A percentile compares a stretch with the other conserved stretches of the same genome.
These are phyloP conservation scores for Brienomyrus brachyistius DNA, from an alignment of 2,113 vertebrate genomes.

Conservation along the genomic window DNA sequence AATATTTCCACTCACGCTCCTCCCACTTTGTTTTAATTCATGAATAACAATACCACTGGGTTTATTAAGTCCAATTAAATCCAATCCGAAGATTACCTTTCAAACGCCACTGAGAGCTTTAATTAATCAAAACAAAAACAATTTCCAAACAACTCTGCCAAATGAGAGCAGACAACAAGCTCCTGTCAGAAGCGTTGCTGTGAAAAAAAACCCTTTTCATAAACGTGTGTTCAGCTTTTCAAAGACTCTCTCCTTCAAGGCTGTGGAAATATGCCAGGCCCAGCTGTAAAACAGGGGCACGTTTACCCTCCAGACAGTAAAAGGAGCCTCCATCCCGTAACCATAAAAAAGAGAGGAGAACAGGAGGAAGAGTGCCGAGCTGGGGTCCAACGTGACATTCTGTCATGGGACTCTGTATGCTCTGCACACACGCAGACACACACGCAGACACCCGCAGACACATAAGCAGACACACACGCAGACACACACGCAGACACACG, in stretches of 20 bases:
- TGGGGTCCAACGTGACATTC: background rate
- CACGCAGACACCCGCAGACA: background rate
- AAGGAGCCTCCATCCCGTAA: background rate
- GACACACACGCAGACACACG: background rate
- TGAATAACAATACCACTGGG: background rate
- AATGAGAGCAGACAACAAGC: background rate
- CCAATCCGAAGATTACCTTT: background rate
- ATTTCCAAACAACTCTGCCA: background rate
- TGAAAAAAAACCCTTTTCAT: background rate
- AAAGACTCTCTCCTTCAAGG: background rate
- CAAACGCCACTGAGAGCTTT: background rate
- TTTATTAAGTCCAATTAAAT: background rate
- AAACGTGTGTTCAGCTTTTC: background rate
- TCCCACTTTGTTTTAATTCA: background rate
- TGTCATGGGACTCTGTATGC: background rate
- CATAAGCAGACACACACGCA: background rate
- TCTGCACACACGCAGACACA: background rate
- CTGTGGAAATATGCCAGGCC: background rate
- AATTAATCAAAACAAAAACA: slow-evolving; percentile 2
- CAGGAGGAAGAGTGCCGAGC: background rate
- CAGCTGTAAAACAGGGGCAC: background rate
- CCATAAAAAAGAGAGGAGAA: background rate
- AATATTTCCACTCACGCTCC: background rate
- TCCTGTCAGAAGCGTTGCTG: background rate
- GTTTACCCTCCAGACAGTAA: background rate